Evolutionary conservation across 2,797 vertebrate species (phyloP).

Genomic region (Sebastes flavidus): DNA sequence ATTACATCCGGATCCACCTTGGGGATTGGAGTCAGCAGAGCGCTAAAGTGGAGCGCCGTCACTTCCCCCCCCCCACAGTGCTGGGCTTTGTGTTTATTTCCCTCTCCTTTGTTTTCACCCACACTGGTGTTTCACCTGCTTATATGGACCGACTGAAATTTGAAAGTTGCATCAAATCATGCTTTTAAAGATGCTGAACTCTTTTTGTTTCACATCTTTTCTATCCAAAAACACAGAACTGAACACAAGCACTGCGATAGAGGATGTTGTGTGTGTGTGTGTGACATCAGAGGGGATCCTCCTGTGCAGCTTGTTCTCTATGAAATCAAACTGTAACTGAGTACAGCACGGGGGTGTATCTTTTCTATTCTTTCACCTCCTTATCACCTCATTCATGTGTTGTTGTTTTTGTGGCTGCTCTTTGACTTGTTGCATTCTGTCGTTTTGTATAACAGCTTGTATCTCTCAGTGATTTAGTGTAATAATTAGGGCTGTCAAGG

Average conservation of each 20-base stretch:
- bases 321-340: background rate
- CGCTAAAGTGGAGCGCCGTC: background rate
- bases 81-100: conserved; percentile 14
- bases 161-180: background rate
- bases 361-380: background rate
- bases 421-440: conserved; percentile 1
- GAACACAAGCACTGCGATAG: background rate
- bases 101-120: conserved; percentile 1
- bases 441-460: background rate
- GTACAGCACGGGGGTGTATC: background rate
- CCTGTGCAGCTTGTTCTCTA: background rate
- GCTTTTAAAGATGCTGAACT: background rate
- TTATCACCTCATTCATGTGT: background rate
- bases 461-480: background rate
- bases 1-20: conserved; percentile 23
- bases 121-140: background rate
- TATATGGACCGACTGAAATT: background rate
- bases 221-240: background rate
- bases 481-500: background rate
- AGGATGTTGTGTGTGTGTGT: too few species aligned
- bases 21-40: conserved; percentile 10
- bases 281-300: too few species aligned
- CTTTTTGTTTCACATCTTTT: background rate
- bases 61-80: background rate
- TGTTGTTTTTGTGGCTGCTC: background rate